Evolutionary conservation across 2,888 invertebrate genomes (phyloP).

Genomic region (Xanthia togata): DNA sequence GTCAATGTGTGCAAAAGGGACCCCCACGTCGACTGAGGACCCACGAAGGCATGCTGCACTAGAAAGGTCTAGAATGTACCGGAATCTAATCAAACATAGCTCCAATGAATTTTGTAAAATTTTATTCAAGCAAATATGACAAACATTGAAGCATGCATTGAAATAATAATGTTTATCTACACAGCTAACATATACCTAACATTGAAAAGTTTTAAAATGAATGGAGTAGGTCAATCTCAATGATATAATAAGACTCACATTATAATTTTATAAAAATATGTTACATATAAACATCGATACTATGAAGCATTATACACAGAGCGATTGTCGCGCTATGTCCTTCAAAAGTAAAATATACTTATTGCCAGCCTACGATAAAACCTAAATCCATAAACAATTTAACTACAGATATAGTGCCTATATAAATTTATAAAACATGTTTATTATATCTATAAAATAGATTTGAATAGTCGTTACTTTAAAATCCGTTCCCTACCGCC

Average conservation of each 20-base stretch:
- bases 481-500: constrained; percentile 79
- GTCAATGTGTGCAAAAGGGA: constrained; percentile 87
- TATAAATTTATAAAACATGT: constrained; percentile 72
- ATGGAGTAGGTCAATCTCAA: constrained; percentile 65
- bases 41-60: constrained; percentile 60
- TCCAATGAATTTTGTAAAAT: constrained; percentile 75
- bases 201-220: constrained; percentile 65
- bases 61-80: constrained; percentile 43
- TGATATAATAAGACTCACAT: constrained; percentile 67
- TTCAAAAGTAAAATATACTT: constrained; percentile 65
- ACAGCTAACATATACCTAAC: constrained; percentile 71
- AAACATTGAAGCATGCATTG: constrained; percentile 85
- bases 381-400: constrained; percentile 65
- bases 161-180: constrained; percentile 81
- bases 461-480: constrained; percentile 71
- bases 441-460: constrained; percentile 75
- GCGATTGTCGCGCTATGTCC: constrained; percentile 48
- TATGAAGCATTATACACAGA: constrained; percentile 61
- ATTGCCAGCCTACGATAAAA: constrained; percentile 67
- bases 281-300: constrained; percentile 75
- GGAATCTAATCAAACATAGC: constrained; percentile 72
- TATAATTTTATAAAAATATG: constrained; percentile 74
- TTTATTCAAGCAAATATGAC: constrained; percentile 89
- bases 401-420: constrained; percentile 69
- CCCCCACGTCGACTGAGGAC: constrained; percentile 68